Evolutionary conservation across 2,888 invertebrate genomes (phyloP).

Genomic region (Nomada hirtipes): DNA sequence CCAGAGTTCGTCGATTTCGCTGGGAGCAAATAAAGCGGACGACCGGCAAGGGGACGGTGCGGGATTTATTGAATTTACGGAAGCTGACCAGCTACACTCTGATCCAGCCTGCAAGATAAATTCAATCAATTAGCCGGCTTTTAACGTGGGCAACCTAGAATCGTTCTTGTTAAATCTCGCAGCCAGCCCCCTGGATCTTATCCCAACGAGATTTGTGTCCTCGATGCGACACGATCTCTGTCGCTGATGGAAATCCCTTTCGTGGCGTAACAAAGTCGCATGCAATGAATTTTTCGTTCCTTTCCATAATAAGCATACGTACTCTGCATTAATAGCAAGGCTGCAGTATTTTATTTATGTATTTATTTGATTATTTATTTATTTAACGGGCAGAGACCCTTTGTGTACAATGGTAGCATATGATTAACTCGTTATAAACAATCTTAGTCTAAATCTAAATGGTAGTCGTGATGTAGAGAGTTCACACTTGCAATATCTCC

Average conservation of each 20-base stretch:
- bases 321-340: too few relatives aligned
- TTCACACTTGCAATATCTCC: too few relatives aligned
- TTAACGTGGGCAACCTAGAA: conserved; percentile 59
- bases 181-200: conserved; percentile 34
- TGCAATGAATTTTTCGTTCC: too few relatives aligned
- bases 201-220: conserved; percentile 39
- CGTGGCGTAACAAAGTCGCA: neutral
- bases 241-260: neutral
- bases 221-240: neutral
- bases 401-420: too few relatives aligned
- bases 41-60: neutral
- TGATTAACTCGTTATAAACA: too few relatives aligned
- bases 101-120: conserved; percentile 52
- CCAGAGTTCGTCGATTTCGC: conserved; percentile 31
- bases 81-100: conserved; percentile 44
- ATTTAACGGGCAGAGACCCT: too few relatives aligned
- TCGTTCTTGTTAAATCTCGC: conserved; percentile 56
- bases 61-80: conserved; percentile 59
- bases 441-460: too few relatives aligned
- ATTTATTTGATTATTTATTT: too few relatives aligned
- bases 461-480: too few relatives aligned
- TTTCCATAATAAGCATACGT: too few relatives aligned
- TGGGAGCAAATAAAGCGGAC: neutral
- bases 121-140: conserved; percentile 62
- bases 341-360: too few relatives aligned